Evolutionary conservation across 2,113 vertebrate genomes (phyloP).

Genomic region (Motacilla alba): DNA sequence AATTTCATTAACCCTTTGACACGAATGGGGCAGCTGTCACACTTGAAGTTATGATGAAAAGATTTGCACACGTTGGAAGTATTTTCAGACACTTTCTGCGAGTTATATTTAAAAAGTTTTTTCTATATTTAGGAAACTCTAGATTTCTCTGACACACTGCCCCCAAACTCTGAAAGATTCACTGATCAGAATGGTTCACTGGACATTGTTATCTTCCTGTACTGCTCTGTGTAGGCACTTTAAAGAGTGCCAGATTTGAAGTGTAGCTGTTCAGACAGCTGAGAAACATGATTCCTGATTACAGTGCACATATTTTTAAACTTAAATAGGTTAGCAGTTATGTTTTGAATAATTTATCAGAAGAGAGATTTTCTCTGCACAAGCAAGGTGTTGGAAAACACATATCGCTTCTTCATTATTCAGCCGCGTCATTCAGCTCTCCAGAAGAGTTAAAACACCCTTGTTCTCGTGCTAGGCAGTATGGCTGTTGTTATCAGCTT

Average conservation of each 20-base stretch:
- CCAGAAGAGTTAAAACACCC: background rate
- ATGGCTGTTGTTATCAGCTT: background rate
- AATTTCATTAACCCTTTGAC: background rate
- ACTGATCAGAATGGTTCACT: background rate
- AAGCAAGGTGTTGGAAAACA: background rate
- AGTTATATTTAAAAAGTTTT: background rate
- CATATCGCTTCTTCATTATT: background rate
- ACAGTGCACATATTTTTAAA: background rate
- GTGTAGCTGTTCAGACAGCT: background rate
- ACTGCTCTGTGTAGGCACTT: background rate
- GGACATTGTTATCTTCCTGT: background rate
- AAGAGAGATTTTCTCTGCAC: background rate
- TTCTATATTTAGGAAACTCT: background rate
- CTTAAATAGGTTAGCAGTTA: slow-evolving; percentile 32
- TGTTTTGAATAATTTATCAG: slow-evolving; percentile 31
- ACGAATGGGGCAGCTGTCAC: background rate
- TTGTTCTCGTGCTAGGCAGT: background rate
- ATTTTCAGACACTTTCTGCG: background rate
- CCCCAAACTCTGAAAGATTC: background rate
- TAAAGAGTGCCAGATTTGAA: background rate
- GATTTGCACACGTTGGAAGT: background rate
- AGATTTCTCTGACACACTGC: background rate
- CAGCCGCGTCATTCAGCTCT: background rate
- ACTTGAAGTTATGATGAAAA: background rate
- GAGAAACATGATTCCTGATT: background rate